phyloP scores from a whole-genome alignment of 2,888 invertebrate genomes.

The Sinelater perroti region DNA sequence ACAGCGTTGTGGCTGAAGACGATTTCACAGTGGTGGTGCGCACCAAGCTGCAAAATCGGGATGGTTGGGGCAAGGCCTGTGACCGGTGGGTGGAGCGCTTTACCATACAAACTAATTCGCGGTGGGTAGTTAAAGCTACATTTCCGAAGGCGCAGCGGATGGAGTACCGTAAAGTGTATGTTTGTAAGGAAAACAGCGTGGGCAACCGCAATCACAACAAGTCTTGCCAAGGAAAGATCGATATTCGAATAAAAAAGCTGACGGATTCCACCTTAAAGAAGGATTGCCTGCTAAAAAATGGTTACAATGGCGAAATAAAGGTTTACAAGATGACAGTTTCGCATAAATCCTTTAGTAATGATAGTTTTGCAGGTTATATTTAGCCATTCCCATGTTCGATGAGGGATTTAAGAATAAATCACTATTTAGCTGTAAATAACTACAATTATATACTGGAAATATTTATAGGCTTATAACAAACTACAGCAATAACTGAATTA shows the following conservation, averaged over 20 bases:
- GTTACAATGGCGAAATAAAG: conserved; percentile 36
- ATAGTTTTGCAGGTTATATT: conserved; percentile 36
- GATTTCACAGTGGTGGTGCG: conserved; percentile 30
- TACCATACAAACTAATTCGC: conserved; percentile 34
- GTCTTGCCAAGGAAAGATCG: conserved; percentile 30
- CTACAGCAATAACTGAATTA: background rate
- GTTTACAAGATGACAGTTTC: conserved; percentile 10
- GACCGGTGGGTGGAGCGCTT: conserved; percentile 36
- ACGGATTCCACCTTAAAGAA: conserved; percentile 28
- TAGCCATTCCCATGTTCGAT: conserved; percentile 34
- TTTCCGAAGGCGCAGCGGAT: conserved; percentile 33
- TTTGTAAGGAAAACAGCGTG: conserved; percentile 33
- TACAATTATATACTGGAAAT: background rate
- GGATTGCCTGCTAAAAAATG: conserved; percentile 23
- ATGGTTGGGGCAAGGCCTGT: conserved; percentile 34
- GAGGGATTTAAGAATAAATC: too few species aligned
- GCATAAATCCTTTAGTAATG: background rate
- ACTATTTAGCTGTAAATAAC: too few species aligned
- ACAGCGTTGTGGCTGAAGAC: conserved; percentile 30
- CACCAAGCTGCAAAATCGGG: conserved; percentile 27
- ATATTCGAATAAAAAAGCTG: conserved; percentile 34
- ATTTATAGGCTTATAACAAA: background rate
- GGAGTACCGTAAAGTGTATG: conserved; percentile 36
- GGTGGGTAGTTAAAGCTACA: conserved; percentile 34
- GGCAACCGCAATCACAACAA: conserved; percentile 26